Conservation (phyloP, 1,140 invertebrate genomes). For the Fopius arisanus region DNA sequence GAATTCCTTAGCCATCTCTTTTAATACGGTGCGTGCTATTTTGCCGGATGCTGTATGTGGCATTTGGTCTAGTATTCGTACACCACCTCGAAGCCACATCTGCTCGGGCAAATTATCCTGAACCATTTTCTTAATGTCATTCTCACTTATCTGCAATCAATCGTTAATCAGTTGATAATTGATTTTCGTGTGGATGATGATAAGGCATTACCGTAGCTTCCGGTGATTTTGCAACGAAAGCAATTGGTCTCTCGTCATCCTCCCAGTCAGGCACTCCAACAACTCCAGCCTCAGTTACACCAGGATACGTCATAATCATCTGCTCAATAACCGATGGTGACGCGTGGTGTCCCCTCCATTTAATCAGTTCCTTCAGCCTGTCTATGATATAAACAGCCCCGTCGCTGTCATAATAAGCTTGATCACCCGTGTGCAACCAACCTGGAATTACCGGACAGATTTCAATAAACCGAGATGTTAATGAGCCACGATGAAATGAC, state of each 20-base stretch:
- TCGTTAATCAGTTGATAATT: background rate
- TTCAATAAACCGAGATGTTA: background rate
- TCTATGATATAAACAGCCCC: slow-evolving; percentile 79
- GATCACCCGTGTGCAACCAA: slow-evolving; percentile 82
- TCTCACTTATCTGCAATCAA: slow-evolving; percentile 34
- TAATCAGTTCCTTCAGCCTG: slow-evolving; percentile 82
- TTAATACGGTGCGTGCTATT: slow-evolving; percentile 63
- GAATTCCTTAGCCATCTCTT: slow-evolving; percentile 38
- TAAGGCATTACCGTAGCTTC: background rate
- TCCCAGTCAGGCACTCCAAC: slow-evolving; percentile 69
- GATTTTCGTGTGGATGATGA: background rate
- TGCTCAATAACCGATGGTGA: slow-evolving; percentile 83
- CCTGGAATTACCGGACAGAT: slow-evolving; percentile 53
- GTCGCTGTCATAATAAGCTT: slow-evolving; percentile 77
- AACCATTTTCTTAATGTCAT: slow-evolving; percentile 40
- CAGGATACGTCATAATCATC: slow-evolving; percentile 72
- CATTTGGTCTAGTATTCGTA: slow-evolving; percentile 67
- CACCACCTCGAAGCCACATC: slow-evolving; percentile 66
- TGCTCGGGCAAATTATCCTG: slow-evolving; percentile 47
- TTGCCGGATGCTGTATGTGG: slow-evolving; percentile 71
- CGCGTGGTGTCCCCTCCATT: slow-evolving; percentile 83
- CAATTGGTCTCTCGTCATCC: slow-evolving; percentile 69
- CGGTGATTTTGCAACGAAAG: slow-evolving; percentile 50
- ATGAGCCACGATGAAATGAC: background rate
- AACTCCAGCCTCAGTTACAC: slow-evolving; percentile 68